Conservation (phyloP, 1,140 invertebrate genomes). For the Bilobella aurantiaca region DNA sequence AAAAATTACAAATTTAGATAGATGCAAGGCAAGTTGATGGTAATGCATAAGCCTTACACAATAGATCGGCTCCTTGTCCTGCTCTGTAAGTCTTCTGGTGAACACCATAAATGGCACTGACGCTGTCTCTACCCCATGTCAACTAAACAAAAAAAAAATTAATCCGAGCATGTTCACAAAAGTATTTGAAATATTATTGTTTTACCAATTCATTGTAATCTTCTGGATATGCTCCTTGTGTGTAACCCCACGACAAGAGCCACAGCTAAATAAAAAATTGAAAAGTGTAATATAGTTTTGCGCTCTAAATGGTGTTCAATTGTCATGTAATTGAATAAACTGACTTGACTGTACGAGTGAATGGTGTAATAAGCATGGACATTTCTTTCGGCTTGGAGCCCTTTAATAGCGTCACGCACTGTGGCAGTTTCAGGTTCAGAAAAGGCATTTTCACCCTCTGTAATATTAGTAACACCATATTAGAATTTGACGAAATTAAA, state of each 20-base stretch:
- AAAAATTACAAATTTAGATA: no score
- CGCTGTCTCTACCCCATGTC: background rate
- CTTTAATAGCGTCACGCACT: background rate
- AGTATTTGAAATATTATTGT: background rate
- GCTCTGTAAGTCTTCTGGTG: background rate
- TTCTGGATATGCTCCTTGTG: background rate
- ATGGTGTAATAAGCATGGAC: background rate
- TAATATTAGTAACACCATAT: no score
- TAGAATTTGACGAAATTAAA: no score
- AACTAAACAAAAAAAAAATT: background rate
- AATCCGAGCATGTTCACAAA: background rate
- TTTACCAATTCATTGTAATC: background rate
- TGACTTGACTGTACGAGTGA: background rate
- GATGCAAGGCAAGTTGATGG: no score
- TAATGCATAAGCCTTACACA: no score
- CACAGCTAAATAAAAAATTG: background rate
- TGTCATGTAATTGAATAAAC: background rate
- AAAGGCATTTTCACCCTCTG: background rate
- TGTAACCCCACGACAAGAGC: background rate
- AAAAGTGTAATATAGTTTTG: background rate
- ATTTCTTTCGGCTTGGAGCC: background rate
- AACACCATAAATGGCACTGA: background rate
- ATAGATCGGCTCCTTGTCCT: background rate
- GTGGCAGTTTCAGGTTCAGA: background rate
- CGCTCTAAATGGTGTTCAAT: no score